phyloP scores from a whole-genome alignment of 1,140 invertebrate species.

The Trinorchestia longiramus region DNA sequence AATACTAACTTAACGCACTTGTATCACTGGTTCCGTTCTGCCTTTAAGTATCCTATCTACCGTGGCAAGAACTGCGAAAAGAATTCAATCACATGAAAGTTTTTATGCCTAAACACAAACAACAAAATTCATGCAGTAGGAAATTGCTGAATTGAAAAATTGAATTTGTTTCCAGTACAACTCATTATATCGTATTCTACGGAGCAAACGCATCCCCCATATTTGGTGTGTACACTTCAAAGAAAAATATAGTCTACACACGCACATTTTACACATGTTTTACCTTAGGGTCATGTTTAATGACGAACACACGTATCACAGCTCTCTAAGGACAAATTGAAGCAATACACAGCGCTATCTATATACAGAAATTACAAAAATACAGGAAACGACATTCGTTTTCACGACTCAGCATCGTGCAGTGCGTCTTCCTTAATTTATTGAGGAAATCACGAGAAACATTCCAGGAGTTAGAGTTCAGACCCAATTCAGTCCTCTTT shows the following conservation, averaged over 20 bases:
- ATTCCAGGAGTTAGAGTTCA: background rate
- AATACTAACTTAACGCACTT: background rate
- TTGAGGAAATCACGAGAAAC: background rate
- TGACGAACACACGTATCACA: constrained; percentile 12
- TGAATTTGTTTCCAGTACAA: no score
- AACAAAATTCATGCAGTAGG: background rate
- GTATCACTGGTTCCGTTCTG: background rate
- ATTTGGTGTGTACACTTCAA: background rate
- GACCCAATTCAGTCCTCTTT: background rate
- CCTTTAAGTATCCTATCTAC: background rate
- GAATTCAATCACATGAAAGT: background rate
- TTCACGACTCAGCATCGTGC: background rate
- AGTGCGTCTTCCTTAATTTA: background rate
- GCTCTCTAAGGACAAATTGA: constrained; percentile 4
- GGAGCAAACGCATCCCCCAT: background rate
- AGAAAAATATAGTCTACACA: background rate
- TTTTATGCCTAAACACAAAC: background rate
- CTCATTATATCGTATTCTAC: background rate
- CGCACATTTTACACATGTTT: background rate
- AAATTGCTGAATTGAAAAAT: background rate
- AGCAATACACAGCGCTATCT: background rate
- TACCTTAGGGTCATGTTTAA: background rate
- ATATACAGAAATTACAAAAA: constrained; percentile 16
- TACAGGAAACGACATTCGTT: background rate
- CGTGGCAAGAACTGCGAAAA: background rate